Conservation (phyloP, 2,113 vertebrate species). For the Scophthalmus maximus region DNA sequence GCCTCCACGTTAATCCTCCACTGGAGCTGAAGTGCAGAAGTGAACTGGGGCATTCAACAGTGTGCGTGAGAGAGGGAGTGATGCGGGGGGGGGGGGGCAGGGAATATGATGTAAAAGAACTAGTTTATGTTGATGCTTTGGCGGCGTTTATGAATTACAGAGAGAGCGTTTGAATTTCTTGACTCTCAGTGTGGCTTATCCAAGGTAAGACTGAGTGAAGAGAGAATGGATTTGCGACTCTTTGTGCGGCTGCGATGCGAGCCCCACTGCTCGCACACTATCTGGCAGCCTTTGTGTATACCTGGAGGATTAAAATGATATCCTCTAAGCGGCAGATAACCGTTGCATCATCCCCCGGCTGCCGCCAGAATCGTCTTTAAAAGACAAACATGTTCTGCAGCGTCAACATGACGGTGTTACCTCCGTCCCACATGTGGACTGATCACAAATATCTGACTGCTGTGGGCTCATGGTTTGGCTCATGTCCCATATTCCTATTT, state of each 20-base stretch:
- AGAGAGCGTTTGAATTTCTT: slow-evolving; percentile 2
- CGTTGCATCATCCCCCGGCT: background rate
- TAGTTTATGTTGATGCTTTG: slow-evolving; percentile 41
- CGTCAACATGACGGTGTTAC: background rate
- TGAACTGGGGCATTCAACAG: slow-evolving; percentile 27
- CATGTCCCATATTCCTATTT: too few relatives aligned
- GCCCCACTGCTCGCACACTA: slow-evolving; percentile 10
- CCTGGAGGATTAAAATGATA: slow-evolving; percentile 17
- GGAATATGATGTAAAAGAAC: background rate
- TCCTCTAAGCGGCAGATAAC: slow-evolving; percentile 16
- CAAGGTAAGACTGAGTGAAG: slow-evolving; percentile 14
- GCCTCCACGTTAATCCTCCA: slow-evolving; percentile 58
- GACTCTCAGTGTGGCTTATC: slow-evolving; percentile 33
- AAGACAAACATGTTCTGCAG: too few relatives aligned
- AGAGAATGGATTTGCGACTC: slow-evolving; percentile 16
- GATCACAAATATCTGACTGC: background rate
- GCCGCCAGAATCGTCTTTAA: background rate
- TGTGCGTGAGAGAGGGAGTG: background rate
- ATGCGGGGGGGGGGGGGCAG: slow-evolving; percentile 3
- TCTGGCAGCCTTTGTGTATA: background rate
- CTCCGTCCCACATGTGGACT: background rate
- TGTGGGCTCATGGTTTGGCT: background rate
- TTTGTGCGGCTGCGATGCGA: too few relatives aligned
- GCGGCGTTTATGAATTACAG: slow-evolving; percentile 24
- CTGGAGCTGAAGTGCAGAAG: slow-evolving; percentile 36